Evolutionary conservation across 2,113 vertebrate genomes (phyloP), one percentile per base, ranked within the genome.

Genomic region (Vulpes ferrilata): DNA sequence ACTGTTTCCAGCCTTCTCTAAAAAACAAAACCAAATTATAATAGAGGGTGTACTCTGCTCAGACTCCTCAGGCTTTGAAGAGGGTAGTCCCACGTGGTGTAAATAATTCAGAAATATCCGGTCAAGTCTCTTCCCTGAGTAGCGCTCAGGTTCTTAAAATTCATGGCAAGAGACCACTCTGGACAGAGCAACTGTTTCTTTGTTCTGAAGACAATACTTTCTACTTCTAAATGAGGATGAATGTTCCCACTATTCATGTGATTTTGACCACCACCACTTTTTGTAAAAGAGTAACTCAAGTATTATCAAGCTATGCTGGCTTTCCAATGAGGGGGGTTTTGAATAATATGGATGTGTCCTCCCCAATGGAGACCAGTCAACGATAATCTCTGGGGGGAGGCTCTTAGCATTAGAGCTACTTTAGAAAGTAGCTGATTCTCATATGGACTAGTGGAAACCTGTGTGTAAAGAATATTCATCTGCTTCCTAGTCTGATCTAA

Each of bases 351-450:
- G 19, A 11, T 27, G 27, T 81, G 59, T 7, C 51, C 35, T 64
- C 30, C 32, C n/a, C 11, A 27, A 25, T 5, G 1, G 35, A 53
- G 19, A 23, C 7, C 59, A 90, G 79, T 64, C 30, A 78, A 71
- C 78, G 53, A 53, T 55, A 82, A 65, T 90, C 51, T 88, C 20
- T 76, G 1, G 43, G 38, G 20, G 6, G 10, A 57, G 16, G 2
- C 8, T 89, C 67, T 78, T 86, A 95, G 13, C 65, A 95, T 80
- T 92, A 89, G 73, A 92, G 25, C 27, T 64, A 92, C 71, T 93
- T 69, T 69, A 22, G n/a, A 90, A 96, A 25, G 5, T 35, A 90
- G 30, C 67, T 69, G 35, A 79, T 55, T 88, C 83, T 82, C 82
- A 15, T 27, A 2, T 64, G 27, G 53, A 90, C 43, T 38, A 79